Evolutionary conservation across 2,797 vertebrate genomes (phyloP).

Genomic region (Platyrinchus mystaceus): DNA sequence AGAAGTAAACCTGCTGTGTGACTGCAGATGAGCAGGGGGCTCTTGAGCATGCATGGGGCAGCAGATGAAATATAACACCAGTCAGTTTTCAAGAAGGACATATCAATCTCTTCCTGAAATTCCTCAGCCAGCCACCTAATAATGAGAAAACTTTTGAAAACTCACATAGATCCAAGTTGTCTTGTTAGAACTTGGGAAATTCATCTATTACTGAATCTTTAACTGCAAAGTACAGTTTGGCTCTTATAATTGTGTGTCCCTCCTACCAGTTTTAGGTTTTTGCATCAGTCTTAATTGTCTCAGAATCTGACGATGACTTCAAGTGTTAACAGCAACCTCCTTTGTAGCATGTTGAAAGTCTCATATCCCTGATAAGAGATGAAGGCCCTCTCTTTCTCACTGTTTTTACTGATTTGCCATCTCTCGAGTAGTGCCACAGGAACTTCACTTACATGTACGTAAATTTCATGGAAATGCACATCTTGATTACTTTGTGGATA

Average conservation of each 20-base stretch:
- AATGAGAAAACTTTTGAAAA: background rate
- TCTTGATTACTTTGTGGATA: background rate
- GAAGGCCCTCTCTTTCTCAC: background rate
- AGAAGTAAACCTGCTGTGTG: background rate
- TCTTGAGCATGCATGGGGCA: fast-evolving
- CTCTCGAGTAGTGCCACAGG: background rate
- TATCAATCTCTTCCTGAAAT: background rate
- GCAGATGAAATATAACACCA: background rate
- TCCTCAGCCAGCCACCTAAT: background rate
- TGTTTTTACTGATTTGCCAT: background rate
- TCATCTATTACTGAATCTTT: background rate
- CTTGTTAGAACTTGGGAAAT: background rate
- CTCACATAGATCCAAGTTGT: background rate
- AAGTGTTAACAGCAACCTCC: background rate
- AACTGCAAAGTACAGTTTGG: background rate
- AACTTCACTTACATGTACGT: background rate
- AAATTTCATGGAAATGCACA: background rate
- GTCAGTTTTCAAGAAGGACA: background rate
- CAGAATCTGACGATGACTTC: background rate
- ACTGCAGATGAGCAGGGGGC: too few species aligned
- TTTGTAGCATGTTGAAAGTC: background rate
- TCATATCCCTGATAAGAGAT: background rate
- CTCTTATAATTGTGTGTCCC: background rate
- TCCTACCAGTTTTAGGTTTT: background rate
- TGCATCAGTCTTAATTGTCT: background rate